Percentiles rank a stretch among this genome's conserved stretches.
Conservation (phyloP, 2,888 invertebrate species). For the Lordiphosa andalusiaca region DNA sequence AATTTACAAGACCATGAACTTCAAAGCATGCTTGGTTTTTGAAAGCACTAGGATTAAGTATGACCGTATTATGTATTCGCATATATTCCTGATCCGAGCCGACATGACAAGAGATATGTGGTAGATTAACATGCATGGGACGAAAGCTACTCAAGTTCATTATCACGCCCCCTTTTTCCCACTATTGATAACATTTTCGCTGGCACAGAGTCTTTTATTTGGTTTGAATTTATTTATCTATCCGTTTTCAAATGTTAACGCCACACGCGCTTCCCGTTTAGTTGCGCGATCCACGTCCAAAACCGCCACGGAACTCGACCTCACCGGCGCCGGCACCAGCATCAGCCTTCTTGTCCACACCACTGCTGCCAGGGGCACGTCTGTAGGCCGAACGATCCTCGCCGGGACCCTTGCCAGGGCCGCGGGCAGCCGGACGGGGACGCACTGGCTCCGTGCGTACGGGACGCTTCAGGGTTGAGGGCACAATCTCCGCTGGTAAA, state of each 20-base stretch:
- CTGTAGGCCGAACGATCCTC: constrained; percentile 93
- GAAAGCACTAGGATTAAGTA: no score
- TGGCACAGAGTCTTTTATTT: neutral
- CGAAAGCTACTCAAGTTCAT: no score
- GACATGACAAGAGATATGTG: no score
- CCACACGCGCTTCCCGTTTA: constrained; percentile 32
- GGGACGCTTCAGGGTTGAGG: constrained; percentile 96
- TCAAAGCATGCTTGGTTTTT: no score
- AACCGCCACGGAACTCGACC: constrained; percentile 95
- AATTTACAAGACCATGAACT: no score
- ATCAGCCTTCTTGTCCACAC: constrained; percentile 96
- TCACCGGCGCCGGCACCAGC: constrained; percentile 96
- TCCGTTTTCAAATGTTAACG: constrained; percentile 20
- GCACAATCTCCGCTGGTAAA: constrained; percentile 99
- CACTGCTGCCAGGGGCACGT: constrained; percentile 86
- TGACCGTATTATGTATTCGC: no score
- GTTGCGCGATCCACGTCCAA: constrained; percentile 86
- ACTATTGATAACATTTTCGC: no score
- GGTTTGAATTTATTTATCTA: constrained; percentile 35
- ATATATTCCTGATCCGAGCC: no score
- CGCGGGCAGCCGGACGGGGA: constrained; percentile 86
- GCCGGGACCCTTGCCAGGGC: constrained; percentile 84
- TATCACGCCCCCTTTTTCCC: no score
- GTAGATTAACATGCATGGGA: no score
- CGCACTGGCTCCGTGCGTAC: constrained; percentile 91